phyloP scores from a whole-genome alignment of 1,140 invertebrate species.

The Periplaneta americana region DNA sequence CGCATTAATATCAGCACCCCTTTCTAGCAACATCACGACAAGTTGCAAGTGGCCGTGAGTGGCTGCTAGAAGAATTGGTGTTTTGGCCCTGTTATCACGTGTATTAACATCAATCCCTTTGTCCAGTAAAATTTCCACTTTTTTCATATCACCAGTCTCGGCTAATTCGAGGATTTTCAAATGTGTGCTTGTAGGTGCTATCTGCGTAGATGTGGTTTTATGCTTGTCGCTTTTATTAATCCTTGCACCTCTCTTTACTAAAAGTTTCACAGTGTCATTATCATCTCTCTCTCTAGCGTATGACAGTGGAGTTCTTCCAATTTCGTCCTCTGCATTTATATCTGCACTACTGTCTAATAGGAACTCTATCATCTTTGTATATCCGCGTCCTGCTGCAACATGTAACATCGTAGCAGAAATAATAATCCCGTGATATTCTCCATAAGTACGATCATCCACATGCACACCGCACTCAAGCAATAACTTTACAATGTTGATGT shows the following conservation, averaged over 20 bases:
- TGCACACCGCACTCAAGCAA: too few species aligned
- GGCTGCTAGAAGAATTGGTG: too few species aligned
- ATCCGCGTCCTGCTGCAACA: too few species aligned
- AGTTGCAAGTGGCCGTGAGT: too few species aligned
- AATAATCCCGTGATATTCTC: too few species aligned
- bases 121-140: not conserved
- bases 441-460: too few species aligned
- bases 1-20: too few species aligned
- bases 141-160: slow-evolving; percentile 2
- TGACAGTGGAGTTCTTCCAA: not conserved
- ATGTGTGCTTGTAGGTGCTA: not conserved
- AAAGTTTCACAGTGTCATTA: not conserved
- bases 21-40: too few species aligned
- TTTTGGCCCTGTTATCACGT: too few species aligned
- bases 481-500: too few species aligned
- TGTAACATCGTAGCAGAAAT: too few species aligned
- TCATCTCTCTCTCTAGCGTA: not conserved
- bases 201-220: not conserved
- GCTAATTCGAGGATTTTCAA: slow-evolving; percentile 19
- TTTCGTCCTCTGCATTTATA: not conserved
- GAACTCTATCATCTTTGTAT: too few species aligned
- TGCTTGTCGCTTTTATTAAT: not conserved
- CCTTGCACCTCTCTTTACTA: not conserved
- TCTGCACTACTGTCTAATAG: not conserved
- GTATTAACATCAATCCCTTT: not conserved